phyloP scores from a whole-genome alignment of 2,888 invertebrate species.

The Callinectes sapidus region DNA sequence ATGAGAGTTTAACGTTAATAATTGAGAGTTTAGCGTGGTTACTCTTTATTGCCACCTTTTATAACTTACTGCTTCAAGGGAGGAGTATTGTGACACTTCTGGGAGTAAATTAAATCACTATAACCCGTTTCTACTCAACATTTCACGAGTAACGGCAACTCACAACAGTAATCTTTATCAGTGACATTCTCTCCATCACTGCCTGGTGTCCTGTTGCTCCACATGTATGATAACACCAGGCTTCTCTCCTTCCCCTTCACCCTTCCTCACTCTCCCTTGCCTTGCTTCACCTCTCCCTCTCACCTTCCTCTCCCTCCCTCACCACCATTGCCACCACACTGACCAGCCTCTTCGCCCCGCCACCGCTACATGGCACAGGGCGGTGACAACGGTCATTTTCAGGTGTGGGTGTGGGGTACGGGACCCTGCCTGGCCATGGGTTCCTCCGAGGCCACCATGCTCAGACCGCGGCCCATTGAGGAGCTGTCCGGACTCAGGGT shows the following conservation, averaged over 20 bases:
- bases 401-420: constrained; percentile 82
- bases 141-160: no score
- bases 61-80: no score
- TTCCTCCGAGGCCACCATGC: constrained; percentile 79
- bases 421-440: constrained; percentile 81
- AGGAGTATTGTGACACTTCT: no score
- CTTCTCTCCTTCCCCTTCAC: neutral
- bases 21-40: neutral
- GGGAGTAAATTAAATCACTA: no score
- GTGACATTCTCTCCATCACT: neutral
- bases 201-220: neutral
- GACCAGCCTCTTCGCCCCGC: constrained; percentile 51
- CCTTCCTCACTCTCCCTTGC: neutral
- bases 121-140: no score
- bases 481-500: constrained; percentile 78
- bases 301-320: neutral
- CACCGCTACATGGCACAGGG: constrained; percentile 55
- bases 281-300: neutral
- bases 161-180: no score
- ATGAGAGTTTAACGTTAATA: neutral
- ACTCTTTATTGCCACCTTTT: no score
- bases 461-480: constrained; percentile 79
- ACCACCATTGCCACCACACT: constrained; percentile 4
- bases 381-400: constrained; percentile 72
- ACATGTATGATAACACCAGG: neutral